A percentile compares a stretch with the other conserved stretches of the same genome.
phyloP scores from a whole-genome alignment of 2,113 vertebrate genomes.

The human region DNA sequence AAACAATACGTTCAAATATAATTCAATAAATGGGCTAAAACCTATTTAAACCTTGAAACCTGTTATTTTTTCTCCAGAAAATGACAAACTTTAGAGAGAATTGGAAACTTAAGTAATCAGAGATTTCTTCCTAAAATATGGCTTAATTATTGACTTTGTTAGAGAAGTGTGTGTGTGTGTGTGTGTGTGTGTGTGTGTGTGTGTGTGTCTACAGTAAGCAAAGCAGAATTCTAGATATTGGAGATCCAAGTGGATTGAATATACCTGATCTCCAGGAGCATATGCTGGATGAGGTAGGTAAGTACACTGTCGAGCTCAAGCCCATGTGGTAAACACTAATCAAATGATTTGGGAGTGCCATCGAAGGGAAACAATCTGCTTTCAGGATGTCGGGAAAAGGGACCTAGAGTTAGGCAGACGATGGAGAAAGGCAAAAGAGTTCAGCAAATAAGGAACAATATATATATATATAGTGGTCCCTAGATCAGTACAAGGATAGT shows the following conservation, averaged over 20 bases:
- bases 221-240: background rate
- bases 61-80: constrained; percentile 63
- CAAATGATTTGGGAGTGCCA: background rate
- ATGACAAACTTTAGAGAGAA: constrained; percentile 68
- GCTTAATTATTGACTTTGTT: background rate
- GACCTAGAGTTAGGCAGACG: background rate
- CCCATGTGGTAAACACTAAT: background rate
- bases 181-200: background rate
- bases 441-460: background rate
- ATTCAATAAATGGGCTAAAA: constrained; percentile 72
- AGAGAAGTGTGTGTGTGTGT: background rate
- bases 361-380: background rate
- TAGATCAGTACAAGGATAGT: background rate
- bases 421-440: background rate
- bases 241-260: background rate
- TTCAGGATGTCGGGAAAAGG: background rate
- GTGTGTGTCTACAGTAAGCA: background rate
- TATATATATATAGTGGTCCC: too few relatives aligned
- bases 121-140: background rate
- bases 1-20: constrained; percentile 76
- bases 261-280: background rate
- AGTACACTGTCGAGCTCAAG: background rate
- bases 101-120: background rate
- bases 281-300: background rate
- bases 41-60: constrained; percentile 71